A percentile compares a stretch with the other conserved stretches of the same genome.
Evolutionary conservation across 2,797 vertebrate species (phyloP).

Genomic region (Gadopsis marmoratus): DNA sequence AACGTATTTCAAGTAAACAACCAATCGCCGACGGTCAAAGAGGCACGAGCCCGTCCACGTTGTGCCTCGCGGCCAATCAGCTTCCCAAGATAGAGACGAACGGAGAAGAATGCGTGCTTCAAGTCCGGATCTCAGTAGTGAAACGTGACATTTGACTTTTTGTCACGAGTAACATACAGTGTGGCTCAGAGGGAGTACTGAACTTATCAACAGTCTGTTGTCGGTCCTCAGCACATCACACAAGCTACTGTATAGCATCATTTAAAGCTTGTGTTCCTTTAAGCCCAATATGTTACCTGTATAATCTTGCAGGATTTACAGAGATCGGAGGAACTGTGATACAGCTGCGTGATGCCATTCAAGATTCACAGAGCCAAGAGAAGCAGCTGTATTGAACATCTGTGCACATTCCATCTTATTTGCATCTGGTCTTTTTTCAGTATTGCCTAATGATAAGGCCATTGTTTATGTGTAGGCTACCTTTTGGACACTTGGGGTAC

Average conservation of each 20-base stretch:
- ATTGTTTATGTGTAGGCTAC: not conserved
- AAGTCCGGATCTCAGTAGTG: not conserved
- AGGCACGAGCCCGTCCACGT: conserved; percentile 16
- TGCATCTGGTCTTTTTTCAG: not conserved
- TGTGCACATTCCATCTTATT: conserved; percentile 11
- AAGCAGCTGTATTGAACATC: conserved; percentile 17
- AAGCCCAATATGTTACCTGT: conserved; percentile 1
- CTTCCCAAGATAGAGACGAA: not conserved
- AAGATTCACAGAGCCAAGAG: not conserved
- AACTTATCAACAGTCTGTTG: not conserved
- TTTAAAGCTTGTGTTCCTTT: conserved; percentile 23
- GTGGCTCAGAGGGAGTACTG: not conserved
- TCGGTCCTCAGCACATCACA: not conserved
- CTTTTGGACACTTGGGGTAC: not conserved
- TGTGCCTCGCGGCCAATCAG: conserved; percentile 26
- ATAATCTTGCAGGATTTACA: conserved; percentile 30
- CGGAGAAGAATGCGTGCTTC: not conserved
- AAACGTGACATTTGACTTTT: not conserved
- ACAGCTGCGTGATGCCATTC: conserved; percentile 8
- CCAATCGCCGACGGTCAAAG: conserved; percentile 29
- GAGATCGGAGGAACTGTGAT: conserved; percentile 33
- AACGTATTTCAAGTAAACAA: not conserved
- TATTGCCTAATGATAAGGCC: not conserved
- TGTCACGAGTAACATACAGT: not conserved
- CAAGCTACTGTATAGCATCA: conserved; percentile 7